Evolutionary conservation across 1,140 invertebrate species (phyloP).

Genomic region (Trichonephila inaurata): DNA sequence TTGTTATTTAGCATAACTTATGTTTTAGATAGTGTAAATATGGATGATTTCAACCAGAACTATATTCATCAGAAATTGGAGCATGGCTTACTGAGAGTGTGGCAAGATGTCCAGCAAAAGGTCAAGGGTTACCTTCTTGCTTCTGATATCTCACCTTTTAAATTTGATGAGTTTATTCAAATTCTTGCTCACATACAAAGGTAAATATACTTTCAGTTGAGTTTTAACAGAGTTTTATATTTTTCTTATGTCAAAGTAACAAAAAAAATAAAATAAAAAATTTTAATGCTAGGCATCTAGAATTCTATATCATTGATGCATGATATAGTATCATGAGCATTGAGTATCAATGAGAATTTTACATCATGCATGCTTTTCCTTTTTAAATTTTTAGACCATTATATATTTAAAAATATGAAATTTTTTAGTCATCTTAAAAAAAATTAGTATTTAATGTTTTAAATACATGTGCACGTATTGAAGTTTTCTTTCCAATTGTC

Average conservation of each 20-base stretch:
- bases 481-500: too few relatives aligned
- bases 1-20: not conserved
- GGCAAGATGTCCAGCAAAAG: constrained; percentile 97
- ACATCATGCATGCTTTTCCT: too few relatives aligned
- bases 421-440: too few relatives aligned
- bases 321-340: too few relatives aligned
- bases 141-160: constrained; percentile 89
- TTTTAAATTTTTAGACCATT: too few relatives aligned
- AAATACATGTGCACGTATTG: too few relatives aligned
- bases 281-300: too few relatives aligned
- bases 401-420: too few relatives aligned
- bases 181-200: constrained; percentile 93
- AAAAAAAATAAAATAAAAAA: not conserved
- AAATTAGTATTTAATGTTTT: too few relatives aligned
- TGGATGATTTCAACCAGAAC: constrained; percentile 36
- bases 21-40: not conserved
- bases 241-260: not conserved
- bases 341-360: too few relatives aligned
- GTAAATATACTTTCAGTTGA: constrained; percentile 77
- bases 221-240: constrained; percentile 24
- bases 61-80: constrained; percentile 92
- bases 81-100: constrained; percentile 91
- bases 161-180: constrained; percentile 97
- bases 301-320: too few relatives aligned
- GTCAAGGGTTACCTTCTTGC: constrained; percentile 87